These are phyloP conservation scores for Agrypnus murinus DNA, from an alignment of 2,888 invertebrate species.

Conservation along the genomic window DNA sequence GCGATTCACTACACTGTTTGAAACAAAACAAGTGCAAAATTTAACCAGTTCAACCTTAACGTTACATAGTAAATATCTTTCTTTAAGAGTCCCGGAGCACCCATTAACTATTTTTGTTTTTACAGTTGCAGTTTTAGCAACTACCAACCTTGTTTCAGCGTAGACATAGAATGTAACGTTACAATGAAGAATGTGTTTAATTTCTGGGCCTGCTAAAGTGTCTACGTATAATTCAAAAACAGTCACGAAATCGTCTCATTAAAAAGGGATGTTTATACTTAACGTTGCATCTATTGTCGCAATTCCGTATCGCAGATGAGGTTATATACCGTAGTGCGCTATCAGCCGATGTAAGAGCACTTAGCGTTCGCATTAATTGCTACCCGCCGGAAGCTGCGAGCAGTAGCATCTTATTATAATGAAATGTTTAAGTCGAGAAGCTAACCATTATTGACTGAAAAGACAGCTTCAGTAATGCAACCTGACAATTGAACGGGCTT, in stretches of 20 bases:
- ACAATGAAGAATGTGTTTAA: constrained; percentile 12
- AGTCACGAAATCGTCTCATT: constrained; percentile 4
- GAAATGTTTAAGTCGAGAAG: constrained; percentile 43
- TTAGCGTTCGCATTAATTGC: constrained; percentile 44
- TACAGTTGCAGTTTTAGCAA: constrained; percentile 13
- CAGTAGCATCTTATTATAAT: constrained; percentile 47
- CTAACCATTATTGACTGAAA: constrained; percentile 42
- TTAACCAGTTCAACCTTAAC: neutral
- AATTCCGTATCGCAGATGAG: constrained; percentile 31
- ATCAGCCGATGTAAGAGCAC: constrained; percentile 42
- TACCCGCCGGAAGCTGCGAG: constrained; percentile 39
- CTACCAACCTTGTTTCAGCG: neutral
- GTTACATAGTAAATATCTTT: constrained; percentile 11
- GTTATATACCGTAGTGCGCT: constrained; percentile 30
- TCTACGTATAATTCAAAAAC: neutral
- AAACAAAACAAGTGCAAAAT: too few relatives aligned
- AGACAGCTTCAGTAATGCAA: constrained; percentile 29
- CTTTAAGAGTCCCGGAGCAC: constrained; percentile 7
- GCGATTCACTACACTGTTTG: too few relatives aligned
- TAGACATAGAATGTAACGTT: constrained; percentile 17
- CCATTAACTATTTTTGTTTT: constrained; percentile 24
- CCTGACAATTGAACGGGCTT: constrained; percentile 40
- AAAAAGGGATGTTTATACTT: constrained; percentile 31
- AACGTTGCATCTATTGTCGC: constrained; percentile 24
- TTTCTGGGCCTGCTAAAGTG: constrained; percentile 18